phyloP scores from a whole-genome alignment of 2,797 vertebrate genomes.

The Cossypha niveicapilla region DNA sequence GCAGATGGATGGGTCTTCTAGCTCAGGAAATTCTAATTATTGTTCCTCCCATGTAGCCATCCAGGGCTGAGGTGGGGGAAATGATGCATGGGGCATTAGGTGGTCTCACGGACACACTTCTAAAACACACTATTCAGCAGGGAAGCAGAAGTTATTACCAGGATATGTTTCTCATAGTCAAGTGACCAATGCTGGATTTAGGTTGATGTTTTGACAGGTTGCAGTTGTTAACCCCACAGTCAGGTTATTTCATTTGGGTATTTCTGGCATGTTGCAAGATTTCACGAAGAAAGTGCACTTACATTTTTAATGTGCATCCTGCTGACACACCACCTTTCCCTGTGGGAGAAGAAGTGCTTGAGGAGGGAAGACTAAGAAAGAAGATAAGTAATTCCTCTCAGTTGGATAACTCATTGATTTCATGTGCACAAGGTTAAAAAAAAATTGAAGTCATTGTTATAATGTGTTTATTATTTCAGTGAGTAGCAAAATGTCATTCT shows the following conservation, averaged over 20 bases:
- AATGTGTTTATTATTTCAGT: slow-evolving; percentile 33
- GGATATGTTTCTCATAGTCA: neutral
- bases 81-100: neutral
- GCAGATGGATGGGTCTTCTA: neutral
- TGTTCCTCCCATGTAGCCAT: neutral
- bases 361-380: neutral
- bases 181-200: neutral
- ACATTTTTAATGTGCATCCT: neutral
- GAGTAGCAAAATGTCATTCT: slow-evolving; percentile 2
- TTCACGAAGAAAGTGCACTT: neutral
- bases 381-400: neutral
- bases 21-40: neutral
- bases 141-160: neutral
- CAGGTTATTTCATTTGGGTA: neutral
- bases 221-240: neutral
- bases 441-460: neutral
- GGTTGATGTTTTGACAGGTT: neutral
- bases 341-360: neutral
- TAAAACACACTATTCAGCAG: neutral
- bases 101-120: neutral
- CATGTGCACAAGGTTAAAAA: neutral
- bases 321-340: slow-evolving; percentile 15
- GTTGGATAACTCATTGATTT: neutral
- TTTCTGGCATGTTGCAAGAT: neutral
- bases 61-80: neutral